Base-by-base conservation (phyloP, 2,113 vertebrate species). In the Camelus bactrianus region DNA sequence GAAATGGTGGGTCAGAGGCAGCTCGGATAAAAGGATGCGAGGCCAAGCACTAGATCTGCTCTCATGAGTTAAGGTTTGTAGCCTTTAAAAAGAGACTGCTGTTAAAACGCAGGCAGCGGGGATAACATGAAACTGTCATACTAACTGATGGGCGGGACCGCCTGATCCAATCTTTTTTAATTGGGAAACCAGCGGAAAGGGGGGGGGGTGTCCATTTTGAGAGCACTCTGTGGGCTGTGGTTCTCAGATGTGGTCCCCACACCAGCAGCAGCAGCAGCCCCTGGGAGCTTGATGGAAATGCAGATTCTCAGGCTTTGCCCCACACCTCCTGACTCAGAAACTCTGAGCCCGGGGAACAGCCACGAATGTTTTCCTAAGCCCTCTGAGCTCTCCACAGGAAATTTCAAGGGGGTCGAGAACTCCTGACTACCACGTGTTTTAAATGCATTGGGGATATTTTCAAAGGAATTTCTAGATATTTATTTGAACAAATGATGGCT, bases 401-500 rank as follows among this genome's bases (percentile, higher is more conserved):
- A 65, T 19, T 38, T 60, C 19, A 67, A 75, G 50, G 8, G 8
- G 19, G 38, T 91, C 54, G 76, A 73, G 56, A 77, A 35, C 9
- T 89, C 52, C 20, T 56, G 26, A 72, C 58, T 60, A 22, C 2
- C 22, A 42, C 3, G 67, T 1, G 11, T 58, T 82, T 67, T 54
- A 67, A 92, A 87, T 70, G 48, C 92, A 3, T 82, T 38, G 60
- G 7, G 6, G 4, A 30, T 82, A 42, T n/a, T 86, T 82, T 72
- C 19, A 72, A 83, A 70, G 46, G 20, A 5, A 73, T 73, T 82
- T 89, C 95, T 89, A 67, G 13, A 64, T 86, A 65, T 50, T 91
- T 38, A 50, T 22, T 62, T 70, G 69, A 95, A 89, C 32, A 92
- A 75, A 64, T 86, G 85, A 80, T 65, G 64, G 83, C 38, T 91